Conservation (phyloP, 2,113 vertebrate species). For the Pygoscelis adeliae region DNA sequence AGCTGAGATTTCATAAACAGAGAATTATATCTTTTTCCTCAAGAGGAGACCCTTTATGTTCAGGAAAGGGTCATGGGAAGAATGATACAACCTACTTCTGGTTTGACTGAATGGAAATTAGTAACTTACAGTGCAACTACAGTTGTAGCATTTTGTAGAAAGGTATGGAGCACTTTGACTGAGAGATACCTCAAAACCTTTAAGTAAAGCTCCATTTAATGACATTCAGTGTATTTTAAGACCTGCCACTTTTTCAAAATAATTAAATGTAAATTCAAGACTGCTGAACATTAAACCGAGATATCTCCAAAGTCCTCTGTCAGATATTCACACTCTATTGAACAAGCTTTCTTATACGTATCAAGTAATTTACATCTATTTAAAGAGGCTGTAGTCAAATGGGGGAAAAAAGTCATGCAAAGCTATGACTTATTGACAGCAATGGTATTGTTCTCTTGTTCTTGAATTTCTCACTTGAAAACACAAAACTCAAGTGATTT, state of each 20-base stretch:
- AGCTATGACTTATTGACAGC: background rate
- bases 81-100: background rate
- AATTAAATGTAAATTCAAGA: background rate
- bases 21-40: background rate
- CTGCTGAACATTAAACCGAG: background rate
- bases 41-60: background rate
- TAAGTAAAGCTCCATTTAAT: background rate
- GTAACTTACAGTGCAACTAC: background rate
- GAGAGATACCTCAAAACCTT: background rate
- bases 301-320: background rate
- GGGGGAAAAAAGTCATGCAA: background rate
- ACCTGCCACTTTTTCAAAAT: background rate
- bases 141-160: background rate
- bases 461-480: background rate
- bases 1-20: background rate
- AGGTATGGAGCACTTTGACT: background rate
- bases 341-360: background rate
- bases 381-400: background rate
- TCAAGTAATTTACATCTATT: background rate
- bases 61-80: background rate
- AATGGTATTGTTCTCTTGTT: background rate
- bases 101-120: background rate
- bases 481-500: background rate
- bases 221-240: background rate
- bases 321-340: background rate